phyloP scores from a whole-genome alignment of 1,140 invertebrate species.

The Asbolus verrucosus region DNA sequence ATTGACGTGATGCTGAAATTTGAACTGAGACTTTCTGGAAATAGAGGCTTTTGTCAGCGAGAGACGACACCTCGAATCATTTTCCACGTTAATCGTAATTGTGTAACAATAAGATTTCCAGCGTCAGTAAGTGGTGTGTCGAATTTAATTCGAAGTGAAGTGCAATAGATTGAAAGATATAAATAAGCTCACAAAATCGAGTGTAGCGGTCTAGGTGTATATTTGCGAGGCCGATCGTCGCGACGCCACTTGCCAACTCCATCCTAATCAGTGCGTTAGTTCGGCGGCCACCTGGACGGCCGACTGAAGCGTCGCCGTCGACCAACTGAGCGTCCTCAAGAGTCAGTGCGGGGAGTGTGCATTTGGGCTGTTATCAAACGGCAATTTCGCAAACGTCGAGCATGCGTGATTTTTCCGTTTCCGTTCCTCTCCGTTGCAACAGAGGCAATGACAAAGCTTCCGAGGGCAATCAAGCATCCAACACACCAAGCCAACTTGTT shows the following conservation, averaged over 20 bases:
- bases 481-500: too few species aligned
- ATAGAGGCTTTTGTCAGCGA: neutral
- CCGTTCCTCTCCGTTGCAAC: too few species aligned
- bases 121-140: conserved; percentile 3
- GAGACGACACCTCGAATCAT: too few species aligned
- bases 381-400: neutral
- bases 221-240: conserved; percentile 51
- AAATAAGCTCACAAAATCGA: conserved; percentile 44
- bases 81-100: too few species aligned
- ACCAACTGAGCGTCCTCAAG: neutral
- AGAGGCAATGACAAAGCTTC: too few species aligned
- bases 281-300: conserved; percentile 51
- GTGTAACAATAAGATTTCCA: too few species aligned
- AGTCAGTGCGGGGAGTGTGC: too few species aligned
- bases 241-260: conserved; percentile 48
- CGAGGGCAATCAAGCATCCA: too few species aligned
- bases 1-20: neutral
- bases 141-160: conserved; percentile 16
- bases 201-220: conserved; percentile 45
- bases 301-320: conserved; percentile 18
- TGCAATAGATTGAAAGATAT: conserved; percentile 41
- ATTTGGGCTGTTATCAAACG: neutral
- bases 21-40: neutral
- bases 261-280: conserved; percentile 48
- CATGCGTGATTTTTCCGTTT: too few species aligned